Evolutionary conservation across 53 echinoderm and acorn worm genomes (phyloP).

Genomic region (Crossaster papposus): DNA sequence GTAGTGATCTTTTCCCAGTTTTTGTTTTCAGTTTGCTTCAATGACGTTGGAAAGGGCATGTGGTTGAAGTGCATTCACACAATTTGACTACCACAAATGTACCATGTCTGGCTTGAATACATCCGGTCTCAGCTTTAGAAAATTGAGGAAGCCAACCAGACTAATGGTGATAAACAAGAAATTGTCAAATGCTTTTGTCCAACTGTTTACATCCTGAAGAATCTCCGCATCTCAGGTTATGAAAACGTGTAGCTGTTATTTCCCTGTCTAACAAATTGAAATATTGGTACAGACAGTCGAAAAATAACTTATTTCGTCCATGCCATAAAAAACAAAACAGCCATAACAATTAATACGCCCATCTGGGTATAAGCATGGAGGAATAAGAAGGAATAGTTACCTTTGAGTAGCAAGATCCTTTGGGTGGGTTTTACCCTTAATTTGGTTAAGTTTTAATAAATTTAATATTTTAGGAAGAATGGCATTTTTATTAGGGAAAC

Average conservation of each 20-base stretch:
- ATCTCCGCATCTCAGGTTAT: background rate
- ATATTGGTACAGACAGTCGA: background rate
- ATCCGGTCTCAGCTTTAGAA: background rate
- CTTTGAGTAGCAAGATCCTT: too few relatives aligned
- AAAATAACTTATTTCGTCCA: background rate
- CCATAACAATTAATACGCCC: too few relatives aligned
- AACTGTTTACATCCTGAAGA: background rate
- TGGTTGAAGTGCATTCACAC: background rate
- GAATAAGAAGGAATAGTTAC: too few relatives aligned
- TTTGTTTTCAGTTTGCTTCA: background rate
- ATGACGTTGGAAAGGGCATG: background rate
- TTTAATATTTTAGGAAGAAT: too few relatives aligned
- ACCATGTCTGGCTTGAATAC: background rate
- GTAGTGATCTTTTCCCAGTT: too few relatives aligned
- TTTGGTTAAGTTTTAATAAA: too few relatives aligned
- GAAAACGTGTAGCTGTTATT: background rate
- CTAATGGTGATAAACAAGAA: background rate
- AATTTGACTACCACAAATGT: background rate
- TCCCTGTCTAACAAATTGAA: background rate
- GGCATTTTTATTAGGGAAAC: too few relatives aligned
- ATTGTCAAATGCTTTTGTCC: background rate
- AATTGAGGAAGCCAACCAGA: slow-evolving; percentile 36
- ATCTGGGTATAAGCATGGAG: too few relatives aligned
- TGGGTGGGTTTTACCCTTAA: too few relatives aligned
- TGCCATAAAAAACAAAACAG: too few relatives aligned